Conservation (phyloP, 2,797 vertebrate genomes). For the Lerista edwardsae region DNA sequence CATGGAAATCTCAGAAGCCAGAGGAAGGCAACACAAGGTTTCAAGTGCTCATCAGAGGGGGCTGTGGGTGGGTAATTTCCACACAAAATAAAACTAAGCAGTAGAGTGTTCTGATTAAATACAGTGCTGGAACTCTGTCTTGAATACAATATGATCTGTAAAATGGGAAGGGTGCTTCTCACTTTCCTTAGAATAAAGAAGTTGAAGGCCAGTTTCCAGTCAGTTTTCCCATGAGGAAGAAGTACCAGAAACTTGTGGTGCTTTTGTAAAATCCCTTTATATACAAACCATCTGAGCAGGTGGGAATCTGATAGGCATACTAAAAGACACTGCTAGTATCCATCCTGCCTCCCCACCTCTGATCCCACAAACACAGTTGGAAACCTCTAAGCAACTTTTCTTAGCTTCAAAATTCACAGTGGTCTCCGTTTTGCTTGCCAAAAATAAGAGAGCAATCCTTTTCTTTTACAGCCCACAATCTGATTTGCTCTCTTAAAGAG, state of each 20-base stretch:
- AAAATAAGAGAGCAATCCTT: no score
- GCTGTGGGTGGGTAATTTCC: neutral
- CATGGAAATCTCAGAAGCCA: neutral
- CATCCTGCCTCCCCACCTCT: no score
- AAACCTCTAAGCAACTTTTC: neutral
- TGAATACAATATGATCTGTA: no score
- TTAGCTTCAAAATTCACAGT: neutral
- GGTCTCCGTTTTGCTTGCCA: no score
- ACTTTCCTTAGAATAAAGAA: neutral
- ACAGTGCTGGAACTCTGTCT: no score
- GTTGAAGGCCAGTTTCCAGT: neutral
- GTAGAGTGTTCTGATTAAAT: no score
- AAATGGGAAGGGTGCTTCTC: neutral
- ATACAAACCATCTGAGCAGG: neutral
- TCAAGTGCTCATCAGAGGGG: neutral
- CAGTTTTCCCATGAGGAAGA: neutral
- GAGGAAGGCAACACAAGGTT: no score
- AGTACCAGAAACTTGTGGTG: no score
- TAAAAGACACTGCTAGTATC: neutral
- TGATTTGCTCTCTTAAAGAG: no score
- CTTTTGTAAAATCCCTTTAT: neutral
- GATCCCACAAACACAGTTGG: neutral
- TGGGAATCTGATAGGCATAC: neutral
- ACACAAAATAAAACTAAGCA: neutral
- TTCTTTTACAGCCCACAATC: no score